Evolutionary conservation across 2,888 invertebrate species (phyloP).

Genomic region (Drepana falcataria): DNA sequence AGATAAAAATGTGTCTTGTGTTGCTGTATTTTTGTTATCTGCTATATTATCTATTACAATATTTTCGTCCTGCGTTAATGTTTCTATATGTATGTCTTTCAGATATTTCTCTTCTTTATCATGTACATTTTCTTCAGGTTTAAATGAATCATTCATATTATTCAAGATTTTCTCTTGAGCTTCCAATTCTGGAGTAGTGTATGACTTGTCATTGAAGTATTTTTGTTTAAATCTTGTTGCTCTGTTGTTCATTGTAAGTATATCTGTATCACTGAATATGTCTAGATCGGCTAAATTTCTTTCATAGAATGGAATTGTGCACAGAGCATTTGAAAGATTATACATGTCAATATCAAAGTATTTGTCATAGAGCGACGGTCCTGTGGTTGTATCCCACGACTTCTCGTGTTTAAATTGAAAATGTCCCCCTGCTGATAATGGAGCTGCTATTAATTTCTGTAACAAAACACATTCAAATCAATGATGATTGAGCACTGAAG

Average conservation of each 20-base stretch:
- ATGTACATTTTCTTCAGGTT: conserved; percentile 5
- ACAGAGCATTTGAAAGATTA: conserved; percentile 50
- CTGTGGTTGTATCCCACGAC: conserved; percentile 58
- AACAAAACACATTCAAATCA: conserved; percentile 13
- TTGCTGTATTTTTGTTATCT: background rate
- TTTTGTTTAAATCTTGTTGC: conserved; percentile 60
- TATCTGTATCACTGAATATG: conserved; percentile 53
- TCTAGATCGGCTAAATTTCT: conserved; percentile 51
- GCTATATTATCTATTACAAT: too few species aligned
- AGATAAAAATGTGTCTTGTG: background rate
- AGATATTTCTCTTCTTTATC: conserved; percentile 8
- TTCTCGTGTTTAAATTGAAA: conserved; percentile 76
- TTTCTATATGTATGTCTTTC: background rate
- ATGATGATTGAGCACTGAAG: too few species aligned
- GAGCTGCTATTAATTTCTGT: conserved; percentile 64
- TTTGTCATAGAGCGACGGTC: conserved; percentile 61
- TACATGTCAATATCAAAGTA: conserved; percentile 67
- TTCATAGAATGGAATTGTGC: conserved; percentile 63
- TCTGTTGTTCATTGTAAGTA: conserved; percentile 58
- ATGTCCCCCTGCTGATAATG: conserved; percentile 63
- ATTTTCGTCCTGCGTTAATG: too few species aligned
- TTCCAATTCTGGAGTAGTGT: conserved; percentile 50
- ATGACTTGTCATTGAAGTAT: conserved; percentile 57
- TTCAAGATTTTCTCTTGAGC: conserved; percentile 44
- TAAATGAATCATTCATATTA: conserved; percentile 10